Conservation (phyloP, 1,140 invertebrate genomes). For the Ectropis grisescens region DNA sequence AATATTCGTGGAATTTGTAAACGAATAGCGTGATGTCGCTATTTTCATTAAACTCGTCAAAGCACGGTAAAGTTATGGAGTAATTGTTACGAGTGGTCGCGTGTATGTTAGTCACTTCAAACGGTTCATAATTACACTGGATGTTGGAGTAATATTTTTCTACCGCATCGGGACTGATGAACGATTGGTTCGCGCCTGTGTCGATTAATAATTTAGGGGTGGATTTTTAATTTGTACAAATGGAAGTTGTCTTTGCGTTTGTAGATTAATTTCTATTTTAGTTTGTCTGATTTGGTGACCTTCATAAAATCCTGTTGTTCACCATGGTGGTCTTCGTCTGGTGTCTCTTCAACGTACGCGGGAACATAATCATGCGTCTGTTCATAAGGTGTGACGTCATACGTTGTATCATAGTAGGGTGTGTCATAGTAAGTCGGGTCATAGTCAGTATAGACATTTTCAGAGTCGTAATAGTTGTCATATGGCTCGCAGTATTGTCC, state of each 20-base stretch:
- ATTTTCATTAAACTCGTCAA: conserved; percentile 1
- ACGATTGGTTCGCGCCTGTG: conserved; percentile 2
- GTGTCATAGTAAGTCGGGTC: no score
- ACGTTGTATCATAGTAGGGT: no score
- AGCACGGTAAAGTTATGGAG: conserved; percentile 13
- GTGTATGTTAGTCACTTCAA: conserved; percentile 11
- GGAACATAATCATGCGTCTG: conserved; percentile 2
- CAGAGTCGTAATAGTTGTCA: conserved; percentile 3
- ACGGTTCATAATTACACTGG: conserved; percentile 6
- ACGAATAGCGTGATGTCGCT: conserved; percentile 4
- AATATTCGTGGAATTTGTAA: no score
- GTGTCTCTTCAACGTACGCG: background rate
- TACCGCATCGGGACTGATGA: conserved; percentile 3
- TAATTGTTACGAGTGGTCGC: conserved; percentile 7
- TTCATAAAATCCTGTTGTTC: conserved; percentile 7
- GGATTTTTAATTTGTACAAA: no score
- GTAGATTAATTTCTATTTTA: conserved; percentile 11
- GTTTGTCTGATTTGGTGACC: background rate
- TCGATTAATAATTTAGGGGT: no score
- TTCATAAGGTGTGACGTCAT: no score
- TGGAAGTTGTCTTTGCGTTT: conserved; percentile 6
- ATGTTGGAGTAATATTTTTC: conserved; percentile 3
- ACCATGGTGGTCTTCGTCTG: no score
- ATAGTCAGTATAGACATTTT: conserved; percentile 5
- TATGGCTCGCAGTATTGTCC: no score